Percentiles rank a stretch among this genome's conserved stretches.
phyloP scores from a whole-genome alignment of 2,888 invertebrate genomes.

The Quadroppia sp. region DNA sequence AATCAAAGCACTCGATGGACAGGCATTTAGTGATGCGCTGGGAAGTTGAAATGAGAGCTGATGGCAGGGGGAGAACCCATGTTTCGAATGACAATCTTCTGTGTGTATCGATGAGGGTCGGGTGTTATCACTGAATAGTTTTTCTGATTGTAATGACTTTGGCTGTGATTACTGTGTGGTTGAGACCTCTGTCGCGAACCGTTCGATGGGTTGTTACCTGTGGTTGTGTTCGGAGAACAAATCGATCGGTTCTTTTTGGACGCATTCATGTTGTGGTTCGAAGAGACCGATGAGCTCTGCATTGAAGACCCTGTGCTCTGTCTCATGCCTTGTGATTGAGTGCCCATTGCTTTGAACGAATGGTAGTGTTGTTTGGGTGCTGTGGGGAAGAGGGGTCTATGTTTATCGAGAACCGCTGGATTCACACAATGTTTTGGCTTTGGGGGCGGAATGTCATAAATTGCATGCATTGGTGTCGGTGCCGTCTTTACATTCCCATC shows the following conservation, averaged over 20 bases:
- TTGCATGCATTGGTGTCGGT: not conserved
- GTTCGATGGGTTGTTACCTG: not conserved
- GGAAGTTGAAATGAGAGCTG: slow-evolving; percentile 15
- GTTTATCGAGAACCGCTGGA: slow-evolving; percentile 24
- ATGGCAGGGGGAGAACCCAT: slow-evolving; percentile 42
- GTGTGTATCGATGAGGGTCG: slow-evolving; percentile 44
- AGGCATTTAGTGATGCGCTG: slow-evolving; percentile 9
- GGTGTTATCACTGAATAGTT: slow-evolving; percentile 44
- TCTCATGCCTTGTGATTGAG: not conserved
- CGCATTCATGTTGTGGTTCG: not conserved
- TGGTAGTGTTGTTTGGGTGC: not conserved
- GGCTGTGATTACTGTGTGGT: not conserved
- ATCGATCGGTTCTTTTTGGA: slow-evolving; percentile 10
- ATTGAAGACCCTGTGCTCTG: not conserved
- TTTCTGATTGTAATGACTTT: not conserved
- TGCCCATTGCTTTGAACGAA: not conserved
- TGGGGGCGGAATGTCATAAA: slow-evolving; percentile 23
- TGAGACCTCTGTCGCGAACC: not conserved
- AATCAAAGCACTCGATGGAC: not conserved
- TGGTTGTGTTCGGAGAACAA: not conserved
- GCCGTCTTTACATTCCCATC: not conserved
- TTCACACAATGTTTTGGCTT: slow-evolving; percentile 22
- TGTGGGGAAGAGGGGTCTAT: not conserved
- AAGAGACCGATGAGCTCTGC: not conserved
- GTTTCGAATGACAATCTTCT: slow-evolving; percentile 45